Evolutionary conservation across 2,113 vertebrate species (phyloP), one percentile per base, ranked within the genome.

Genomic region (Varanus salvator): DNA sequence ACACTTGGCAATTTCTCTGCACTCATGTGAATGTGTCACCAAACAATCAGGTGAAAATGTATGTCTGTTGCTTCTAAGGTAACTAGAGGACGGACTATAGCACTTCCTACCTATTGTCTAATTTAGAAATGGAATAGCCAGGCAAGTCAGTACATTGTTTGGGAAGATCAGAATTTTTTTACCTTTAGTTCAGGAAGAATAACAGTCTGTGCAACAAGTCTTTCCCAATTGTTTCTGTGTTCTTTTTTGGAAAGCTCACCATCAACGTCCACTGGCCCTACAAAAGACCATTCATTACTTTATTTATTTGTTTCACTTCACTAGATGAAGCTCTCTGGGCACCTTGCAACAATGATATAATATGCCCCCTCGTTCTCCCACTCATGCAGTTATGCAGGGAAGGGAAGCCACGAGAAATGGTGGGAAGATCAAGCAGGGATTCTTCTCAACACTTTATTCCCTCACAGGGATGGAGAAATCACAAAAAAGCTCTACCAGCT

Each of bases 211-310:
- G 96, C 95, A 88, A 98, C 84, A 52, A 93, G 82, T 31, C 92
- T 86, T 93, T 99, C 99, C 99, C 99, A 99, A 14, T n/a, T 87
- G 89, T 98, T 99, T 95, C 99, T 98, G 1, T 31, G n/a, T 1
- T 93, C 80, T 93, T 98, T 99, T 76, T 96, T 98, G 19, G 97
- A 97, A 21, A 98, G 96, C 2, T 31, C 23, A 74, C 69, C 85
- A 93, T 97, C 89, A 83, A 97, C 97, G 5, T 1, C 8, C 86
- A 78, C 93, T 34, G 90, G 91, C 91, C 96, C 98, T 99, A 90
- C 72, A 92, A 94, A 75, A 84, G 57, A 94, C 86, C 1, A 91
- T 72, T 84, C 68, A 23, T 50, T 38, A 25, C 38, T 57, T 57
- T 57, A 57, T 57, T 57, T 57, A 57, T 57, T 57, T 57, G 7